A percentile compares a stretch with the other conserved stretches of the same genome.
Evolutionary conservation across 2,113 vertebrate species (phyloP).

Genomic region (Conger conger): DNA sequence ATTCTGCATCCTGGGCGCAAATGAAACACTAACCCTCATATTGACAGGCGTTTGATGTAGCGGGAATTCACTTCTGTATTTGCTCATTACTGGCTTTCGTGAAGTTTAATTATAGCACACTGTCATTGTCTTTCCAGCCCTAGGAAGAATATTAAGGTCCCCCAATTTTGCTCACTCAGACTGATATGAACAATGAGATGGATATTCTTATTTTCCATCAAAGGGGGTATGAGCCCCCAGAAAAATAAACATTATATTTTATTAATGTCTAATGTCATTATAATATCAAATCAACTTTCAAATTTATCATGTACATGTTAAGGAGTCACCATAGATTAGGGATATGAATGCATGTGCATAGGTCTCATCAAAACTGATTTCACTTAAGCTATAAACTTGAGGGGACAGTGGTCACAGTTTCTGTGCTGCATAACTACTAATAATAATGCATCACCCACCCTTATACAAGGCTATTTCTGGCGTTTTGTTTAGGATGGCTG

Average conservation of each 20-base stretch:
- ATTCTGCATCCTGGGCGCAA: slow-evolving; percentile 2
- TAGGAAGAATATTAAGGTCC: neutral
- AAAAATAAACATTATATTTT: neutral
- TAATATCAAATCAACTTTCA: neutral
- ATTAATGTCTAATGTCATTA: neutral
- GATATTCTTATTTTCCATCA: neutral
- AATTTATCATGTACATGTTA: neutral
- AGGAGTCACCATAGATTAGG: neutral
- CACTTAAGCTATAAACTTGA: too few species aligned
- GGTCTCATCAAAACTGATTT: neutral
- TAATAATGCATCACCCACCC: neutral
- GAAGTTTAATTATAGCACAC: neutral
- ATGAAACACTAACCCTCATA: slow-evolving; percentile 25
- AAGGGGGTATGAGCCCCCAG: neutral
- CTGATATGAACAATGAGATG: neutral
- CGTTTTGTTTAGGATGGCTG: neutral
- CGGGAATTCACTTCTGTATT: slow-evolving; percentile 1
- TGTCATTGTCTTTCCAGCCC: slow-evolving; percentile 1
- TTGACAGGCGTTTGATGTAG: neutral
- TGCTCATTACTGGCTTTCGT: neutral
- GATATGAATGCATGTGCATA: neutral
- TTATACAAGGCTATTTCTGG: neutral
- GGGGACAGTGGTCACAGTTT: too few species aligned
- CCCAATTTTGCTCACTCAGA: neutral
- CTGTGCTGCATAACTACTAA: neutral